Evolutionary conservation across 2,888 invertebrate genomes (phyloP).

Genomic region (Nomada hirtipes): DNA sequence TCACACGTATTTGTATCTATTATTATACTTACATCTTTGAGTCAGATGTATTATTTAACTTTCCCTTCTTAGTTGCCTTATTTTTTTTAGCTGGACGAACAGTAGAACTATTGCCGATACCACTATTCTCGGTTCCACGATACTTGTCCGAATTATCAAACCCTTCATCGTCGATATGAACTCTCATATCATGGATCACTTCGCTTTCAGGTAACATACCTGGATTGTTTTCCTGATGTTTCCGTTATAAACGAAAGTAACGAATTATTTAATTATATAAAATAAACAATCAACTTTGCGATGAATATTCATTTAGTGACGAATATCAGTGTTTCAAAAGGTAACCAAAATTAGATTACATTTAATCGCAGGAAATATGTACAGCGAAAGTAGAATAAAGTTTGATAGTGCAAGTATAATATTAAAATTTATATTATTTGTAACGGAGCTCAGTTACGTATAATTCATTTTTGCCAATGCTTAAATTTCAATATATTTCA

Average conservation of each 20-base stretch:
- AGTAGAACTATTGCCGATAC: not conserved
- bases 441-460: no score
- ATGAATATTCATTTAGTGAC: not conserved
- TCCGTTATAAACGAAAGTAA: not conserved
- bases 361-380: no score
- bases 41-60: not conserved
- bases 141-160: not conserved
- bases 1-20: not conserved
- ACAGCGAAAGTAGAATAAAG: no score
- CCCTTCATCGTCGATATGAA: not conserved
- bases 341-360: no score
- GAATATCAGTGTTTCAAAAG: no score
- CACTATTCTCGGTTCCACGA: not conserved
- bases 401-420: no score
- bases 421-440: not conserved
- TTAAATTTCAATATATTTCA: not conserved
- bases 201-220: not conserved
- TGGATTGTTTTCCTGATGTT: constrained; percentile 1
- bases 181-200: not conserved
- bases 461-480: not conserved
- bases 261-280: not conserved
- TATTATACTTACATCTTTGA: constrained; percentile 22
- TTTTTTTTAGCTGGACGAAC: no score
- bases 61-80: not conserved
- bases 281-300: not conserved